These are phyloP conservation scores for Adrianichthys oophorus DNA, from an alignment of 2,797 vertebrate genomes.

Conservation along the genomic window DNA sequence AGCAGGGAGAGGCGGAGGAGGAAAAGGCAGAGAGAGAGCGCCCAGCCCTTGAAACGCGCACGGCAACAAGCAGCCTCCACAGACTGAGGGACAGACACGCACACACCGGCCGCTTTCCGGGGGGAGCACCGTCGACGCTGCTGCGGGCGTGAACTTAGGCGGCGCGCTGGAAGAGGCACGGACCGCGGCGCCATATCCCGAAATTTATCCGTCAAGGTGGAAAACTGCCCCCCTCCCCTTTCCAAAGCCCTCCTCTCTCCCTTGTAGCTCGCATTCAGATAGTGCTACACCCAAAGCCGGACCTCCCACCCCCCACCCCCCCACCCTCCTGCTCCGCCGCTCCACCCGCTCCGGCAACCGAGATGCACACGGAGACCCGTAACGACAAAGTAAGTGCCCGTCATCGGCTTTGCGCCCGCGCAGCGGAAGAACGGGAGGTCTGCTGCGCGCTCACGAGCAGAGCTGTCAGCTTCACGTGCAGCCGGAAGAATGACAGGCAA, in stretches of 20 bases:
- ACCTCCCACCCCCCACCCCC: slow-evolving; percentile 66
- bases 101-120: slow-evolving; percentile 39
- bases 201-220: slow-evolving; percentile 66
- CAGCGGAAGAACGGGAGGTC: slow-evolving; percentile 18
- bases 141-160: slow-evolving; percentile 75
- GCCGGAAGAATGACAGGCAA: slow-evolving; percentile 34
- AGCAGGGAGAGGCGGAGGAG: slow-evolving; percentile 87
- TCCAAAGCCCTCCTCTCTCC: slow-evolving; percentile 41
- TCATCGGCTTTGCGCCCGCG: slow-evolving; percentile 53
- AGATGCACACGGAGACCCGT: slow-evolving; percentile 86
- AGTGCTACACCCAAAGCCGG: slow-evolving; percentile 64
- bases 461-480: slow-evolving; percentile 51
- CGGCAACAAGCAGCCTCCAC: slow-evolving; percentile 78
- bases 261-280: slow-evolving; percentile 62
- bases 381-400: slow-evolving; percentile 85
- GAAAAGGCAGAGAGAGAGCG: slow-evolving; percentile 82
- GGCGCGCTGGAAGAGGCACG: slow-evolving; percentile 54
- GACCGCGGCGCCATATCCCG: slow-evolving; percentile 49
- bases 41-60: slow-evolving; percentile 79
- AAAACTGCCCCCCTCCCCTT: slow-evolving; percentile 51
- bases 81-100: slow-evolving; percentile 42
- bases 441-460: slow-evolving; percentile 29
- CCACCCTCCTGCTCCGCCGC: slow-evolving; percentile 72
- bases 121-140: slow-evolving; percentile 69
- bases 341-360: slow-evolving; percentile 74